These are phyloP conservation scores for Brachionus paranguensis DNA, from an alignment of 1,140 invertebrate species.

Conservation along the genomic window DNA sequence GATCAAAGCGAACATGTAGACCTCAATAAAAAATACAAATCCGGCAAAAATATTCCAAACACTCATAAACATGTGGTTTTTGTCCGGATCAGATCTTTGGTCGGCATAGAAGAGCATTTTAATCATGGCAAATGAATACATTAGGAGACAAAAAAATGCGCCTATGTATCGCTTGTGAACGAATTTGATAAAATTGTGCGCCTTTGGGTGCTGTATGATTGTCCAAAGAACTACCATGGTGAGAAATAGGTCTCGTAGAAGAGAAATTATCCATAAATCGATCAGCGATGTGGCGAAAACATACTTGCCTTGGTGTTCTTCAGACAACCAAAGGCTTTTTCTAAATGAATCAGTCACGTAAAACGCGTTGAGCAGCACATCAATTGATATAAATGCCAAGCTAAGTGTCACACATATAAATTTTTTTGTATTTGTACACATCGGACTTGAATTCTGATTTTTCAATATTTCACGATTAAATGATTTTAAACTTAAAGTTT, in stretches of 20 bases:
- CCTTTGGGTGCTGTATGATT: background rate
- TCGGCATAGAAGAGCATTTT: slow-evolving; percentile 34
- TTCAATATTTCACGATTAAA: background rate
- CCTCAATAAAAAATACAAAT: slow-evolving; percentile 10
- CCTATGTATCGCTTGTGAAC: slow-evolving; percentile 1
- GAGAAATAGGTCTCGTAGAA: background rate
- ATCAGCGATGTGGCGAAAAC: background rate
- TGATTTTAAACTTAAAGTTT: slow-evolving; percentile 6
- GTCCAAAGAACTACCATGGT: background rate
- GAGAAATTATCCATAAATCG: slow-evolving; percentile 18
- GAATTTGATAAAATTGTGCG: background rate
- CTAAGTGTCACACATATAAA: background rate
- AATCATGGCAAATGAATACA: slow-evolving; percentile 31
- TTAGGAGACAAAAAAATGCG: background rate
- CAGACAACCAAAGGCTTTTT: background rate
- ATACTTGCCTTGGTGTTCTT: background rate
- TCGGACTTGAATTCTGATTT: background rate
- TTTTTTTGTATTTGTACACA: slow-evolving; percentile 16
- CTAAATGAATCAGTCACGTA: background rate
- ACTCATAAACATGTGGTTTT: background rate
- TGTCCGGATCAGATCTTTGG: background rate
- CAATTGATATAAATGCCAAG: background rate
- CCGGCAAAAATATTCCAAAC: slow-evolving; percentile 20
- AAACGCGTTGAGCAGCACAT: background rate
- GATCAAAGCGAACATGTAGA: slow-evolving; percentile 22